phyloP scores from a whole-genome alignment of 1,140 invertebrate genomes.

The Brachionus plicatilis region DNA sequence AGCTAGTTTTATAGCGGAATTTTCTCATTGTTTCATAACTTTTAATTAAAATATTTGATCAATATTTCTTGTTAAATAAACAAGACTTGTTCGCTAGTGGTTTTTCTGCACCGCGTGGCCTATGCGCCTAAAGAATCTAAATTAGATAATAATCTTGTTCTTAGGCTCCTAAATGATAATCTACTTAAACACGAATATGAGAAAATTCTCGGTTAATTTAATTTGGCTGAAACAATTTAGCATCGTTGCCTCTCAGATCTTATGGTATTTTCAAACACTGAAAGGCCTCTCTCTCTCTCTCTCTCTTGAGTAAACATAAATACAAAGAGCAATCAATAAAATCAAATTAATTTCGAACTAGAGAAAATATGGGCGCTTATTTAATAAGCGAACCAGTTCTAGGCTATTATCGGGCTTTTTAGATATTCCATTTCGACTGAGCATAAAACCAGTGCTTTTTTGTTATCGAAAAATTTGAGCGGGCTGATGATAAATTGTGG shows the following conservation, averaged over 20 bases:
- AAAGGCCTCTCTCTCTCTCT: not conserved
- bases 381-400: not conserved
- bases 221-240: not conserved
- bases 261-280: conserved; percentile 12
- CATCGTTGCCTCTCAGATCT: not conserved
- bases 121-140: not conserved
- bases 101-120: not conserved
- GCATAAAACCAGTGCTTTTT: not conserved
- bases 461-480: not conserved
- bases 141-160: not conserved
- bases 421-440: not conserved
- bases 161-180: not conserved
- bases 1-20: not conserved
- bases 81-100: not conserved
- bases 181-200: not conserved
- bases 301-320: not conserved
- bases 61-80: not conserved
- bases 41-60: not conserved
- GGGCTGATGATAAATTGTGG: not conserved
- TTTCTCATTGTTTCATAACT: not conserved
- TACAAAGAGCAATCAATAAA: not conserved
- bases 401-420: not conserved
- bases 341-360: conserved; percentile 1
- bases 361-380: not conserved
- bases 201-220: not conserved